phyloP scores from a whole-genome alignment of 2,797 vertebrate species.

The Salmo trutta region DNA sequence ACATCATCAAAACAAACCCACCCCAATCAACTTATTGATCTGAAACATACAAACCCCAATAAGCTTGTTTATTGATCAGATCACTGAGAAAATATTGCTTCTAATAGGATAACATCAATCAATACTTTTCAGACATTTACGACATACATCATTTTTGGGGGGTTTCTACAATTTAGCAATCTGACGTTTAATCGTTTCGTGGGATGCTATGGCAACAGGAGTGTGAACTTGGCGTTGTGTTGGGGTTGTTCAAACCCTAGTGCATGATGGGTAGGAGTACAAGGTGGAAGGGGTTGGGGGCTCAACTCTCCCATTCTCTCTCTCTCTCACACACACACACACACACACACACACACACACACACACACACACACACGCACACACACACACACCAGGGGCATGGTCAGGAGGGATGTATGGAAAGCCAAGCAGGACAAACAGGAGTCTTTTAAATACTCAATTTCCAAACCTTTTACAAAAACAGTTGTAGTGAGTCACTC shows the following conservation, averaged over 20 bases:
- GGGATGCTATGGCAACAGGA: conserved; percentile 21
- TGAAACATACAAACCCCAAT: not conserved
- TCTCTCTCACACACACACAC: conserved; percentile 15
- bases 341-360: conserved; percentile 17
- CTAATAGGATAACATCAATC: conserved; percentile 39
- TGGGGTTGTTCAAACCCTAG: not conserved
- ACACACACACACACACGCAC: conserved; percentile 23
- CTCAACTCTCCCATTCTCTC: not conserved
- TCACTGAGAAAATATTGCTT: conserved; percentile 67
- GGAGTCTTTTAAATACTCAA: conserved; percentile 51
- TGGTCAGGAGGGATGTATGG: conserved; percentile 51
- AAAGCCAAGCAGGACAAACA: conserved; percentile 62
- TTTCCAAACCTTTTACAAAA: conserved; percentile 35
- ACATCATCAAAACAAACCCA: conserved; percentile 33
- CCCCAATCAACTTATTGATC: conserved; percentile 12
- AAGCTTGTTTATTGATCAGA: conserved; percentile 7
- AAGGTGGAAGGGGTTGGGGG: not conserved
- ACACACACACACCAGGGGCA: conserved; percentile 31
- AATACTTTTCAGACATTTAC: conserved; percentile 56
- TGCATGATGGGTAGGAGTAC: conserved; percentile 20
- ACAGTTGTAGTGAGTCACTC: conserved; percentile 39
- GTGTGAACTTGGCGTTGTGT: not conserved
- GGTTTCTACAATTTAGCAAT: conserved; percentile 23
- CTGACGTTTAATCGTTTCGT: not conserved
- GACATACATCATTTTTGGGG: conserved; percentile 28